Percentiles rank a stretch among this genome's conserved stretches.
Evolutionary conservation across 2,797 vertebrate genomes (phyloP).

Genomic region (Triplophysa bombifrons): DNA sequence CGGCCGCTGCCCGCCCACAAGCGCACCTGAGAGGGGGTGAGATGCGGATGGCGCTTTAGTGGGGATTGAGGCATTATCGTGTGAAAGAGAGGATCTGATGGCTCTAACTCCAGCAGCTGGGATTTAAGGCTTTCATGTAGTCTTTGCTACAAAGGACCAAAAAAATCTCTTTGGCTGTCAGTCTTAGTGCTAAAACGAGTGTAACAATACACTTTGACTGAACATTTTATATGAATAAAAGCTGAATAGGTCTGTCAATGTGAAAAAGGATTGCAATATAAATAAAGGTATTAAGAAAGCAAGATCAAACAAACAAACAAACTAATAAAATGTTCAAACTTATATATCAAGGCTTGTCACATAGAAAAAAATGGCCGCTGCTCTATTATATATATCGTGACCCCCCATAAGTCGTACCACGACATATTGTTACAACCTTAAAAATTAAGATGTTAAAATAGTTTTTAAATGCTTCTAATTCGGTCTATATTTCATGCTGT

Average conservation of each 20-base stretch:
- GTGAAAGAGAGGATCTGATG: neutral
- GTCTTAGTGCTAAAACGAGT: neutral
- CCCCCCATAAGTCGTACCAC: too few species aligned
- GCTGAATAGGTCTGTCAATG: too few species aligned
- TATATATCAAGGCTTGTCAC: too few species aligned
- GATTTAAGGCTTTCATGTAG: neutral
- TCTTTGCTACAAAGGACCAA: neutral
- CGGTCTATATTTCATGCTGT: neutral
- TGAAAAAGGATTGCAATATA: too few species aligned
- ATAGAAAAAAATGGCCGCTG: too few species aligned
- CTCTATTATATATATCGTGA: too few species aligned
- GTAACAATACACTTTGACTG: too few species aligned
- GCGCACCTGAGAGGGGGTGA: neutral
- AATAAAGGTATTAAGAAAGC: too few species aligned
- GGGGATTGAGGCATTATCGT: slow-evolving; percentile 1
- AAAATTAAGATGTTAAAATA: neutral
- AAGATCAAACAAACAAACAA: too few species aligned
- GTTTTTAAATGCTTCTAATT: neutral
- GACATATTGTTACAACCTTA: too few species aligned
- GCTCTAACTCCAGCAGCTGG: neutral
- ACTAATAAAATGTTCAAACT: too few species aligned
- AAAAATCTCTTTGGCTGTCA: neutral
- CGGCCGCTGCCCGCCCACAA: slow-evolving; percentile 15
- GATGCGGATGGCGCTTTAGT: neutral
- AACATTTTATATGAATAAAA: too few species aligned